Percentiles rank a stretch among this genome's conserved stretches.
These are phyloP conservation scores for Argopecten irradians DNA, from an alignment of 1,140 invertebrate genomes.

Conservation along the genomic window DNA sequence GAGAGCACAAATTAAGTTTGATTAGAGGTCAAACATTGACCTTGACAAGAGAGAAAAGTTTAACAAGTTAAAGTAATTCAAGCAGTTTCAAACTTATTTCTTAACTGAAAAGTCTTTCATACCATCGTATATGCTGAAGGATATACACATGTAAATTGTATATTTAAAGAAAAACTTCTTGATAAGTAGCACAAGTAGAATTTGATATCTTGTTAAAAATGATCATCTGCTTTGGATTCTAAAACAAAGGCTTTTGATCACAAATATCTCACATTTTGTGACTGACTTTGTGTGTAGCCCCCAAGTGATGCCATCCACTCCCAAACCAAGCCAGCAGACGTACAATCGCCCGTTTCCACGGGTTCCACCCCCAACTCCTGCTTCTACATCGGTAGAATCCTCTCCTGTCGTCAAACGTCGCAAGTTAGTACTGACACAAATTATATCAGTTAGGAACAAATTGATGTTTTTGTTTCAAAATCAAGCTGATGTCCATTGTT, in stretches of 20 bases:
- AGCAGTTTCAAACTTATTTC: no score
- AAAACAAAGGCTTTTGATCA: background rate
- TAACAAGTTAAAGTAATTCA: no score
- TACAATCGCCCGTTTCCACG: slow-evolving; percentile 29
- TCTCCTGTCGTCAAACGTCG: slow-evolving; percentile 55
- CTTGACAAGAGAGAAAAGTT: no score
- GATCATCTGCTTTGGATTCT: background rate
- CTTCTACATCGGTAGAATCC: slow-evolving; percentile 60
- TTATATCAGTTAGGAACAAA: background rate
- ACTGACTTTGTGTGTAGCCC: background rate
- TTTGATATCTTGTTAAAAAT: no score
- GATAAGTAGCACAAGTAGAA: no score
- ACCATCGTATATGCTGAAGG: no score
- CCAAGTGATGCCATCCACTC: background rate
- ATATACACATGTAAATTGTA: no score
- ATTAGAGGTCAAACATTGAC: no score
- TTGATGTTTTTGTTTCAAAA: background rate
- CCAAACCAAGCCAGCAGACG: background rate
- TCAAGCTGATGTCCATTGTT: background rate
- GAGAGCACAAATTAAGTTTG: no score
- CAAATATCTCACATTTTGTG: background rate
- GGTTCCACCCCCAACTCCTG: slow-evolving; percentile 58
- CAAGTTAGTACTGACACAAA: slow-evolving; percentile 40
- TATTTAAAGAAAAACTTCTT: no score
- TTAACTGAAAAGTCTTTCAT: no score